Percentiles rank a stretch among this genome's conserved stretches.
Evolutionary conservation across 2,113 vertebrate species (phyloP).

Genomic region (Phylloscopus whistleri): DNA sequence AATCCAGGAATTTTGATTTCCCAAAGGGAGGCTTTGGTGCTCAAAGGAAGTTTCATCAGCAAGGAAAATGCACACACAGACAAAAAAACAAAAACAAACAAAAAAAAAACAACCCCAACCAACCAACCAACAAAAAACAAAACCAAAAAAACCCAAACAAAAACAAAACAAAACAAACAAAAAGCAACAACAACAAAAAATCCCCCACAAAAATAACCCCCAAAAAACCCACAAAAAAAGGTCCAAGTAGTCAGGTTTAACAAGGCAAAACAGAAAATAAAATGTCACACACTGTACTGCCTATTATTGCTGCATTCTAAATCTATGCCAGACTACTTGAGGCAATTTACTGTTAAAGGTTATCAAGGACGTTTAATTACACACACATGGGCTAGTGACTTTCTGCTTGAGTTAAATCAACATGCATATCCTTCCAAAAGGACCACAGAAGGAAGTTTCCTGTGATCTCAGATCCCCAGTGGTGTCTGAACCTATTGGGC

Average conservation of each 20-base stretch:
- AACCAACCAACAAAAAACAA: too few relatives aligned
- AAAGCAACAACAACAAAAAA: too few relatives aligned
- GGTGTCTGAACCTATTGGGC: background rate
- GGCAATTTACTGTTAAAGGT: background rate
- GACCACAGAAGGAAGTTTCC: background rate
- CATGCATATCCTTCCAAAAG: background rate
- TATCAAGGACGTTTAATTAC: background rate
- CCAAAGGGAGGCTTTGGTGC: background rate
- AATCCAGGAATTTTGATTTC: background rate
- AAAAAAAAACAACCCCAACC: too few relatives aligned
- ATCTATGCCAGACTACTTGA: background rate
- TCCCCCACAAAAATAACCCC: too few relatives aligned
- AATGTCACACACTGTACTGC: background rate
- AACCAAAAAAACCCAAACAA: too few relatives aligned
- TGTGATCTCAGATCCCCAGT: background rate
- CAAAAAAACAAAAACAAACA: too few relatives aligned
- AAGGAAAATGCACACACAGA: background rate
- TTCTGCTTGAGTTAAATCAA: background rate
- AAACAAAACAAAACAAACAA: too few relatives aligned
- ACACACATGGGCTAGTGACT: background rate
- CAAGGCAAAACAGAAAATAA: background rate
- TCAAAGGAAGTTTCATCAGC: background rate
- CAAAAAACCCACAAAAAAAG: too few relatives aligned
- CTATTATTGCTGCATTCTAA: background rate
- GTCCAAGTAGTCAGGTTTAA: background rate